phyloP scores from a whole-genome alignment of 23 tunicate genomes.

The Phallusia fumigata region DNA sequence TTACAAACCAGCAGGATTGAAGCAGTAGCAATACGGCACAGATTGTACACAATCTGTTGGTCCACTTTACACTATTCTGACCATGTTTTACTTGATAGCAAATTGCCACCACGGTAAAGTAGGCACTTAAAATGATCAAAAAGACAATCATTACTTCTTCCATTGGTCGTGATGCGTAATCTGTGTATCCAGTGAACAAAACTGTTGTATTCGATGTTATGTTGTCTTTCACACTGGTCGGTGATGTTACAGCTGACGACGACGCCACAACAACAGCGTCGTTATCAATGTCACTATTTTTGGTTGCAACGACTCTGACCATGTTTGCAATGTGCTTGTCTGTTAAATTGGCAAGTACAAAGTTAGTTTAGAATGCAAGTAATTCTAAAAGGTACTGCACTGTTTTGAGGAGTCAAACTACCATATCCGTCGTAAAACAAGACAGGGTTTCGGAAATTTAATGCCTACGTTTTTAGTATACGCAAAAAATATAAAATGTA shows the following conservation, averaged over 20 bases:
- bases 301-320: too few species aligned
- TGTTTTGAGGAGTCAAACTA: too few species aligned
- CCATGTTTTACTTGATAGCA: not conserved
- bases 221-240: not conserved
- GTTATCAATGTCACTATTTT: too few species aligned
- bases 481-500: too few species aligned
- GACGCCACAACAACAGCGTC: too few species aligned
- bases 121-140: not conserved
- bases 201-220: not conserved
- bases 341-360: too few species aligned
- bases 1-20: not conserved
- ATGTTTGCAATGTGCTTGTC: too few species aligned
- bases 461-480: too few species aligned
- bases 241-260: not conserved
- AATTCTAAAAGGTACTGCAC: too few species aligned
- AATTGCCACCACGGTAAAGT: not conserved
- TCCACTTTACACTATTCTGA: constrained; percentile 2
- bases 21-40: not conserved
- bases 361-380: too few species aligned
- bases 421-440: too few species aligned
- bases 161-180: not conserved
- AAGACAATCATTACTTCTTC: constrained; percentile 6
- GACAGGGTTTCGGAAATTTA: too few species aligned
- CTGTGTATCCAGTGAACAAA: not conserved
- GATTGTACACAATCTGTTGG: constrained; percentile 16